A percentile compares a stretch with the other conserved stretches of the same genome.
Evolutionary conservation across 2,888 invertebrate genomes (phyloP).

Genomic region (Tenthredo amoena): DNA sequence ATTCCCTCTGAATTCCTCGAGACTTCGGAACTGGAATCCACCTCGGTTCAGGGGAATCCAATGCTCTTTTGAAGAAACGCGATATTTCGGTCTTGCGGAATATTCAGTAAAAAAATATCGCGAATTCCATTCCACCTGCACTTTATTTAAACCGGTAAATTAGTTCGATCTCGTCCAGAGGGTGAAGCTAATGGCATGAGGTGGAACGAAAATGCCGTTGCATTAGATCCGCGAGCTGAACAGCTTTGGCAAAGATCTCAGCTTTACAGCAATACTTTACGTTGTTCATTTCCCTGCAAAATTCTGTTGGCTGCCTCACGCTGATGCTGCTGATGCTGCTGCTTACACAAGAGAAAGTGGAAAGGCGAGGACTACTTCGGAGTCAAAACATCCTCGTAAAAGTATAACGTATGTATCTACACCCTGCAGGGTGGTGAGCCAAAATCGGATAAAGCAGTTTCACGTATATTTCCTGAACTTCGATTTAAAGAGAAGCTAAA

Average conservation of each 20-base stretch:
- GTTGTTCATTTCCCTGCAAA: slow-evolving; percentile 10
- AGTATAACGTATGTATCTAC: slow-evolving; percentile 7
- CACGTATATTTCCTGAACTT: background rate
- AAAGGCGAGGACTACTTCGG: slow-evolving; percentile 18
- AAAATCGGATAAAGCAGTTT: background rate
- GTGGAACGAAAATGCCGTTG: background rate
- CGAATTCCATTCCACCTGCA: background rate
- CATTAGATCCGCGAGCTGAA: background rate
- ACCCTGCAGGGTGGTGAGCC: background rate
- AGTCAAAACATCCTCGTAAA: slow-evolving; percentile 43
- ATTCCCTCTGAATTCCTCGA: background rate
- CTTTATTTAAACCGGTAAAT: background rate
- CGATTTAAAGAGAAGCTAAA: background rate
- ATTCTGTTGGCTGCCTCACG: background rate
- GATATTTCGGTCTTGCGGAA: background rate
- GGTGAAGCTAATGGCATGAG: background rate
- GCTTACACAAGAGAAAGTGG: background rate
- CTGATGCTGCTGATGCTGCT: background rate
- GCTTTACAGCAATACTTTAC: background rate
- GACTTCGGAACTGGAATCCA: background rate
- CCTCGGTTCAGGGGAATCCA: background rate
- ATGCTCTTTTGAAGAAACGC: background rate
- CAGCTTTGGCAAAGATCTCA: background rate
- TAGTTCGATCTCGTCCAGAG: background rate
- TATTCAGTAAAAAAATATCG: background rate